These are phyloP conservation scores for Allochrocebus solatus DNA, from an alignment of 2,797 vertebrate species.

Conservation along the genomic window DNA sequence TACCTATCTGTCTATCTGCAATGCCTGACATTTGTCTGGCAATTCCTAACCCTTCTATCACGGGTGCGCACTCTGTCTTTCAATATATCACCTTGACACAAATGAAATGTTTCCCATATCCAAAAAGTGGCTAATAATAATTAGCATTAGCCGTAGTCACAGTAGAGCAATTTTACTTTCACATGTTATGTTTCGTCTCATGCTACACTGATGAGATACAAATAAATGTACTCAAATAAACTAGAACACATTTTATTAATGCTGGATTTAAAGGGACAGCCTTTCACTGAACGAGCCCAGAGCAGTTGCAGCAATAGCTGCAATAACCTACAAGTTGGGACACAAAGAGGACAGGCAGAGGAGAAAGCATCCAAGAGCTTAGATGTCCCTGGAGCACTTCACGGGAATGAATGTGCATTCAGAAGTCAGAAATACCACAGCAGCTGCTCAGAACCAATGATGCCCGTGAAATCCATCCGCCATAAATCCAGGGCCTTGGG, in stretches of 20 bases:
- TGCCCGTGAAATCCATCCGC: slow-evolving; percentile 30
- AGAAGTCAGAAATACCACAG: slow-evolving; percentile 48
- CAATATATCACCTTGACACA: not conserved
- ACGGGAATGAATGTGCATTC: not conserved
- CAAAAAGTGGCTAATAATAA: not conserved
- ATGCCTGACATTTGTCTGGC: not conserved
- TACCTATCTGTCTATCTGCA: not conserved
- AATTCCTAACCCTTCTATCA: not conserved
- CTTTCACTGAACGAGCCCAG: not conserved
- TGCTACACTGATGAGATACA: slow-evolving; percentile 7
- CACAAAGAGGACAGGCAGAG: not conserved
- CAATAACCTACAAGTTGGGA: not conserved
- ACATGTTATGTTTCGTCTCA: not conserved
- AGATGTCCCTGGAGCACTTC: slow-evolving; percentile 15
- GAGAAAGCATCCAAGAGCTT: not conserved
- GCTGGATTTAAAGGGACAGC: not conserved
- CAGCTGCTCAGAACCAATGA: slow-evolving; percentile 40
- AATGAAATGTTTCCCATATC: not conserved
- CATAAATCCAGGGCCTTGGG: not conserved
- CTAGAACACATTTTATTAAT: not conserved
- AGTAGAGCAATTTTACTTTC: not conserved
- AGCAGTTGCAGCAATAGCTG: not conserved
- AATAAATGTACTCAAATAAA: not conserved
- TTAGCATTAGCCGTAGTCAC: not conserved
- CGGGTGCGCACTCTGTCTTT: not conserved